Evolutionary conservation across 2,797 vertebrate genomes (phyloP).

Genomic region (Toxotes lorentzi): DNA sequence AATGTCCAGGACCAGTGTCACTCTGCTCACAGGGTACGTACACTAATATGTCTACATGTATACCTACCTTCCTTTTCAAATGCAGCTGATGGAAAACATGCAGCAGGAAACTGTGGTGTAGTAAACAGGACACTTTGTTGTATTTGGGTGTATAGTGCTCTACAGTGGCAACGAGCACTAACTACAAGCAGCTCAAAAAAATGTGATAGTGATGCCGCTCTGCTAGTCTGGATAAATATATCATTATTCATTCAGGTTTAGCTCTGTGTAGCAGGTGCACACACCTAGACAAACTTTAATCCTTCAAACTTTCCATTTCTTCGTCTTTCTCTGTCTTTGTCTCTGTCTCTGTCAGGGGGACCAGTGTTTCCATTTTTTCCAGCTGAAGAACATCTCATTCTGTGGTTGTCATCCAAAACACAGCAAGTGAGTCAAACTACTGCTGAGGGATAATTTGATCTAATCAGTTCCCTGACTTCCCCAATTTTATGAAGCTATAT

Average conservation of each 20-base stretch:
- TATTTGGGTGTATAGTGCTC: neutral
- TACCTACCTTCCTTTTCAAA: neutral
- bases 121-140: neutral
- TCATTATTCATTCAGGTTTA: neutral
- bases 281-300: neutral
- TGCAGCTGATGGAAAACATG: neutral
- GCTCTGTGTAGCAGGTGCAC: neutral
- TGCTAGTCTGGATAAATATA: neutral
- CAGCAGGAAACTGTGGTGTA: neutral
- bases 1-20: constrained; percentile 88
- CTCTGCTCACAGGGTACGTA: constrained; percentile 86
- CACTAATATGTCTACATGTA: neutral
- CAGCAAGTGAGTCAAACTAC: constrained; percentile 87
- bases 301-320: neutral
- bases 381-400: constrained; percentile 98
- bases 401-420: constrained; percentile 97
- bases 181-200: neutral
- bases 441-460: neutral
- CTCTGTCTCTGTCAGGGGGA: constrained; percentile 84
- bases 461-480: neutral
- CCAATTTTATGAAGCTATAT: neutral
- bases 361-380: constrained; percentile 96
- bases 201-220: neutral
- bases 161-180: constrained; percentile 1
- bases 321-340: neutral